A percentile compares a stretch with the other conserved stretches of the same genome.
phyloP scores from a whole-genome alignment of 2,113 vertebrate genomes.

The Cyanoramphus novaezelandiae region DNA sequence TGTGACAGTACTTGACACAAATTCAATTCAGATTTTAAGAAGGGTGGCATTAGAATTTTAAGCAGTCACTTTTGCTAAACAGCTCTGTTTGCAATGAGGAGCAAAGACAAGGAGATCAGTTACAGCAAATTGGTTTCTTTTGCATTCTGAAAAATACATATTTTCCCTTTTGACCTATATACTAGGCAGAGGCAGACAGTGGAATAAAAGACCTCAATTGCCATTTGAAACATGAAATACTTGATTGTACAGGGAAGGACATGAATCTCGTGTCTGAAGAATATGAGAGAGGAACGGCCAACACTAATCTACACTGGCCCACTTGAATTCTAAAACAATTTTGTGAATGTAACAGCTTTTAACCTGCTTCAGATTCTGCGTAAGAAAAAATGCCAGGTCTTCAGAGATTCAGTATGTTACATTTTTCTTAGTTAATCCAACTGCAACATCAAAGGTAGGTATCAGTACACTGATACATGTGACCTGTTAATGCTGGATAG shows the following conservation, averaged over 20 bases:
- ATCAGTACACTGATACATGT: neutral
- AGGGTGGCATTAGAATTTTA: slow-evolving; percentile 34
- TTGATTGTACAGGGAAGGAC: neutral
- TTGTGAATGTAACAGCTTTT: neutral
- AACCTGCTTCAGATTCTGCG: neutral
- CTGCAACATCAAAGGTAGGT: neutral
- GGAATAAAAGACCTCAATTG: slow-evolving; percentile 13
- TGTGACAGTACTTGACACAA: slow-evolving; percentile 43
- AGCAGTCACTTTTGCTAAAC: slow-evolving; percentile 33
- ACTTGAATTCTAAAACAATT: neutral
- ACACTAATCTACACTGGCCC: neutral
- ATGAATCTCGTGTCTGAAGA: neutral
- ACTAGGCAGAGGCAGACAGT: neutral
- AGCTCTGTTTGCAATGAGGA: neutral
- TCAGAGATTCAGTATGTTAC: neutral
- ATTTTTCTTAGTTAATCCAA: neutral
- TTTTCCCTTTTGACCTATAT: neutral
- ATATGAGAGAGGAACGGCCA: neutral
- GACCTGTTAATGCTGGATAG: neutral
- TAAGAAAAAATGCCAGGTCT: neutral
- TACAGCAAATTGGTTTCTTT: slow-evolving; percentile 6
- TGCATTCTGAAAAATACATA: slow-evolving; percentile 22
- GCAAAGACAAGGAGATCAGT: slow-evolving; percentile 31
- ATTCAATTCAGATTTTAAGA: slow-evolving; percentile 34
- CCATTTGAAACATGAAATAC: neutral